Conservation (phyloP, 2,888 invertebrate species). For the Clunio marinus region DNA sequence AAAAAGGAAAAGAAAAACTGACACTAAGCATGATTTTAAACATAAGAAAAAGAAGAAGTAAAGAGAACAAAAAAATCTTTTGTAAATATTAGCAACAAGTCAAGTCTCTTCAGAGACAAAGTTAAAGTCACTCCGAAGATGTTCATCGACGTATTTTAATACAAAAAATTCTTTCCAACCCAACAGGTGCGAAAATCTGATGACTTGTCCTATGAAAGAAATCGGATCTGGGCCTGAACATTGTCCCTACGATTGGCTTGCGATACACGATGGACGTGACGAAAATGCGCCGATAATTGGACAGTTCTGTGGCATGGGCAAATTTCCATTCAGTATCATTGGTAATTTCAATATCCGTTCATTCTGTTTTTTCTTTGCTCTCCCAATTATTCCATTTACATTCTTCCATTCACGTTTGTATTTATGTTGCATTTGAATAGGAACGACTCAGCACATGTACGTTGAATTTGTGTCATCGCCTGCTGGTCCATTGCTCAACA, state of each 20-base stretch:
- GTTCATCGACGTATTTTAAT: too few species aligned
- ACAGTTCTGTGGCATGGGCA: slow-evolving; percentile 88
- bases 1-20: slow-evolving; percentile 14
- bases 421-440: slow-evolving; percentile 42
- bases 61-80: slow-evolving; percentile 19
- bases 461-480: slow-evolving; percentile 87
- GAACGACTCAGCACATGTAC: slow-evolving; percentile 82
- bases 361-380: slow-evolving; percentile 9
- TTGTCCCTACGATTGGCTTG: slow-evolving; percentile 85
- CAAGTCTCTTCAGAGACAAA: background rate
- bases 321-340: slow-evolving; percentile 90
- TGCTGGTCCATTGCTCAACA: slow-evolving; percentile 83
- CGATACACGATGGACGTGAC: slow-evolving; percentile 85
- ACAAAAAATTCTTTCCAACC: slow-evolving; percentile 27
- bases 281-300: slow-evolving; percentile 83
- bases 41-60: too few species aligned
- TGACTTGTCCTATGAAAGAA: slow-evolving; percentile 90
- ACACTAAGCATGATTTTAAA: slow-evolving; percentile 32
- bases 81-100: slow-evolving; percentile 34
- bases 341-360: slow-evolving; percentile 48
- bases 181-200: slow-evolving; percentile 80
- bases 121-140: background rate
- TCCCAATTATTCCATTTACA: slow-evolving; percentile 41
- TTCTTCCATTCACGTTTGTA: background rate
- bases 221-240: slow-evolving; percentile 83